Percentiles rank a stretch among this genome's conserved stretches.
phyloP scores from a whole-genome alignment of 2,888 invertebrate genomes.

The Drosophila monieri region DNA sequence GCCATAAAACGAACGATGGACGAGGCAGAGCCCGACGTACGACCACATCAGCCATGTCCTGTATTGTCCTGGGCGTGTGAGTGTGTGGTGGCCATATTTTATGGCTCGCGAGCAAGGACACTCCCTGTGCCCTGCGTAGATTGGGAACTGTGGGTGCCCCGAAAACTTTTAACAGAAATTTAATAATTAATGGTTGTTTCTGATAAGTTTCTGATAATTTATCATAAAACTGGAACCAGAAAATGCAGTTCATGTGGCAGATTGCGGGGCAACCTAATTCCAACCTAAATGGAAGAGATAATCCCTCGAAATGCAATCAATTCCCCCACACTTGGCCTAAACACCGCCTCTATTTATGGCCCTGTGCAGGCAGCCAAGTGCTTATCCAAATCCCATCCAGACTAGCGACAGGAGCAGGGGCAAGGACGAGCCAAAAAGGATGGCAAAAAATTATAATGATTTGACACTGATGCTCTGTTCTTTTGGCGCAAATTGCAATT shows the following conservation, averaged over 20 bases:
- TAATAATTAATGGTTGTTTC: constrained; percentile 65
- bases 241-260: background rate
- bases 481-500: constrained; percentile 79
- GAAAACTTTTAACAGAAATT: constrained; percentile 62
- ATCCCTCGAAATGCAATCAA: background rate
- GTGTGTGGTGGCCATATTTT: constrained; percentile 62
- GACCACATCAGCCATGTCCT: constrained; percentile 27
- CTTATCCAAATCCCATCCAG: constrained; percentile 18
- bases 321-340: constrained; percentile 6
- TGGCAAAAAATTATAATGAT: constrained; percentile 72
- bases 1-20: constrained; percentile 59
- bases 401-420: constrained; percentile 12
- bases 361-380: constrained; percentile 22
- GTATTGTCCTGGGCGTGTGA: background rate
- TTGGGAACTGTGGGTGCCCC: constrained; percentile 4
- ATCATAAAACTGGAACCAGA: background rate
- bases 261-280: background rate
- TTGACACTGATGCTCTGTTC: constrained; percentile 78
- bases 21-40: constrained; percentile 32
- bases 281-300: background rate
- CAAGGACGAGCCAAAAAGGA: constrained; percentile 8
- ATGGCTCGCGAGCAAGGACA: constrained; percentile 68
- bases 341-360: constrained; percentile 5
- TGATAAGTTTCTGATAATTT: constrained; percentile 14
- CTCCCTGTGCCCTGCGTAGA: constrained; percentile 43